Evolutionary conservation across 2,888 invertebrate species (phyloP), one percentile per base, ranked within the genome.

Genomic region (Masnerella sp.): DNA sequence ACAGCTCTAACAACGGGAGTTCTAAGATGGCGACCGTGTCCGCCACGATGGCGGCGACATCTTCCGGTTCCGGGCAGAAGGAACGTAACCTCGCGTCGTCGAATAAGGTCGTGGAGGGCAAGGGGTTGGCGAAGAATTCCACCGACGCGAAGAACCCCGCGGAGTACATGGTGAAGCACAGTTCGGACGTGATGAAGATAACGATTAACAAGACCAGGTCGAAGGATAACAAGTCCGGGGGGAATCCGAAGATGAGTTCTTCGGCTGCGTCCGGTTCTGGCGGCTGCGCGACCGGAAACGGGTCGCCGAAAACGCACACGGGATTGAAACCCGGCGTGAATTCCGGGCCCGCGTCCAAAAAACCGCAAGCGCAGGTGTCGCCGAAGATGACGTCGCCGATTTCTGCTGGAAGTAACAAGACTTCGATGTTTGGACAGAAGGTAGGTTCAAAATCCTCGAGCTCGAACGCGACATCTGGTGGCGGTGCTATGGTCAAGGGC

Each of bases 111-210:
- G 45, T 79, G 0, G 87, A 88, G 42, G 84, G 85, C 1, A 88
- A 88, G 67, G 83, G 80, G 36, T 75, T 81, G 12, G 77, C 75
- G 5, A 85, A 83, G 17, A 88, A 88, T 79, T 82, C 87, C 0
- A 82, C 87, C 0, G 89, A 89, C 34, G 90, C 88, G 67, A 93
- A 93, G 88, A 93, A 93, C 83, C 93, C 93, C 20, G 87, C 87
- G 0, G 95, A 95, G 82, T 96, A 96, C 81, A 95, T 95, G 93
- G 95, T 96, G 0, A 96, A 96, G 83, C 94, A 94, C 12, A 95
- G 95, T 83, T 93, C 93, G 11, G 96, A 96, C 79, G 96, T 96
- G 2, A 95, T 97, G 89, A 97, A 96, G 87, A 91, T 97, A 58
- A 97, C 96, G 1, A 96, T 96, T 18, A 96, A 96, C 82, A 96